Base-by-base conservation (phyloP, 1,140 invertebrate genomes). In the Oncopodura yosiiana region DNA sequence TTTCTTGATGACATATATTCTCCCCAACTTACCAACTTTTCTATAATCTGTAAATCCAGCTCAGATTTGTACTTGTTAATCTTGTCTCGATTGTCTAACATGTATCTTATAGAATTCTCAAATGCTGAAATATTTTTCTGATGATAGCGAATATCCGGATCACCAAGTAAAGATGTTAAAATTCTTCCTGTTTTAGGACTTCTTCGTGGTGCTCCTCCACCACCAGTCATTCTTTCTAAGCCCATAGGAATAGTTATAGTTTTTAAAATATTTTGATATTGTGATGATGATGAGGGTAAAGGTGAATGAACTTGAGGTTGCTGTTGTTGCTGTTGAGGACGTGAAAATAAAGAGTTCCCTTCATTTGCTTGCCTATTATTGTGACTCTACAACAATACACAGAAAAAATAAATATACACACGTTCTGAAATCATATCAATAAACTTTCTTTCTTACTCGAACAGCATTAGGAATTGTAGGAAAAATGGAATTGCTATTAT, bases 111-210 rank as follows among this genome's bases (percentile, higher is more conserved):
- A 29, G 41, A 45, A 27, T 42, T 38, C 21, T 57, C 55, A 44
- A 57, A 50, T 9, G 37, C 43, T 2, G 45, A 32, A 5, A 23
- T 57, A 19, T 51, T 42, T 19, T 46, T 39, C 34, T 57, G 55
- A 57, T 57, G 55, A 38, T 50, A 57, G 36, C 55, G 41, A 45
- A 57, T 57, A 27, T 57, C 55, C 9, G 49, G 49, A 51, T 57
- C 39, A 26, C 55, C 55, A 37, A 39, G 48, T 5, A 57, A 26
- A 24, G 36, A 29, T 14, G 55, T 57, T 32, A 50, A 46, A 18
- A 57, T 16, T 37, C 49, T 26, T 8, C 48, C 53, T n/a, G 53
- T 49, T 23, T 45, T 18, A 23, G 49, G 46, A 9, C 32, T 34
- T 37, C 46, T 30, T 24, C 46, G 18, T 12, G 46, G 46, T 26